Conservation (phyloP, 2,888 invertebrate species). For the Watsonalla cultraria region DNA sequence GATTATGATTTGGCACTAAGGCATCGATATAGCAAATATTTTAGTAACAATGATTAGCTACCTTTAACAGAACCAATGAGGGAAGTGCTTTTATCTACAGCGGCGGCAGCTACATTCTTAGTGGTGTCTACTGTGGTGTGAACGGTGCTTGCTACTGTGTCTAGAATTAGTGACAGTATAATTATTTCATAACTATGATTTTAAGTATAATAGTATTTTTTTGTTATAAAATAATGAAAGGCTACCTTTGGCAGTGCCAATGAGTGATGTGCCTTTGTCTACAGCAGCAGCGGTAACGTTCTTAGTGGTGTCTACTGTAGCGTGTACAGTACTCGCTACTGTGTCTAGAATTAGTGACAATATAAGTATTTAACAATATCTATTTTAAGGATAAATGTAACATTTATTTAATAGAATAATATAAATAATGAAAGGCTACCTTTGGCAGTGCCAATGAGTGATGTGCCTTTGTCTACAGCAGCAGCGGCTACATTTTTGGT, state of each 20-base stretch:
- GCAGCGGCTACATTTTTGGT: constrained; percentile 41
- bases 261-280: constrained; percentile 35
- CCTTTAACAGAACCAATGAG: constrained; percentile 19
- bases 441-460: constrained; percentile 40
- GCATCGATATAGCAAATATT: not conserved
- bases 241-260: constrained; percentile 33
- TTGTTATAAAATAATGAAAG: not conserved
- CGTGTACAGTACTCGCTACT: constrained; percentile 28
- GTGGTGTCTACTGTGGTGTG: constrained; percentile 42
- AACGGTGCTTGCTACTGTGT: constrained; percentile 34
- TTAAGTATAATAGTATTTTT: not conserved
- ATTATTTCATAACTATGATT: not conserved
- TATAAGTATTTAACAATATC: not conserved
- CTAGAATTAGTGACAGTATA: constrained; percentile 22
- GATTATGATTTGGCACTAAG: not conserved
- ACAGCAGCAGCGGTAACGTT: constrained; percentile 37
- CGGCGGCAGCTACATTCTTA: constrained; percentile 33
- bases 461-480: constrained; percentile 41
- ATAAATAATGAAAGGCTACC: constrained; percentile 18
- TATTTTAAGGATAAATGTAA: not conserved
- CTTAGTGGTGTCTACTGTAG: constrained; percentile 41
- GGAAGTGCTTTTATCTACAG: constrained; percentile 24
- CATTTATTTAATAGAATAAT: not conserved
- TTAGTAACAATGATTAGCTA: constrained; percentile 2
- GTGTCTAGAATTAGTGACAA: constrained; percentile 26